Evolutionary conservation across 1,140 invertebrate genomes (phyloP).

Genomic region (Megalopta genalis): DNA sequence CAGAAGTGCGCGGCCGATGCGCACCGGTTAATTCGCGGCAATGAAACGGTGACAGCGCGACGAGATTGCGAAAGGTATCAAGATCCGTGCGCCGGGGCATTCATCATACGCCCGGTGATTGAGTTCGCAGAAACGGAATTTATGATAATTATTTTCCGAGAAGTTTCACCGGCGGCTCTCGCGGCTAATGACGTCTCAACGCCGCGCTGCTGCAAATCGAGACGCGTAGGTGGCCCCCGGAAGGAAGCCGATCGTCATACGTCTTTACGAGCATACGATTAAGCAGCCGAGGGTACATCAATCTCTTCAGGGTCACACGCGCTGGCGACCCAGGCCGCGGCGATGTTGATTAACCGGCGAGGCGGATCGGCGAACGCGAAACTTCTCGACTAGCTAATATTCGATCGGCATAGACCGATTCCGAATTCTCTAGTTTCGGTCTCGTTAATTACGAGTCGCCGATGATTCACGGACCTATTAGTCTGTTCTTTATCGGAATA

Average conservation of each 20-base stretch:
- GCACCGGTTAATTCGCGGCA: background rate
- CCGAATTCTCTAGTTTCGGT: too few species aligned
- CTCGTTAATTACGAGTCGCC: too few species aligned
- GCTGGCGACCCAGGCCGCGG: conserved; percentile 29
- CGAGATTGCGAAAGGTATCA: conserved; percentile 9
- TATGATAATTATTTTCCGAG: conserved; percentile 39
- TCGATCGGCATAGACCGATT: too few species aligned
- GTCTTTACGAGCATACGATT: conserved; percentile 62
- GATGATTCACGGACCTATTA: too few species aligned
- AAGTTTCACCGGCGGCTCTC: conserved; percentile 11
- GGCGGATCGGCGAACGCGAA: background rate
- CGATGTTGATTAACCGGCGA: conserved; percentile 6
- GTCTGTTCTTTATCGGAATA: too few species aligned
- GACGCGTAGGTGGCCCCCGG: conserved; percentile 55
- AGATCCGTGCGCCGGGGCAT: conserved; percentile 5
- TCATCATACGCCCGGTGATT: conserved; percentile 30
- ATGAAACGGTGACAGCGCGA: background rate
- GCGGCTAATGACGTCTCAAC: conserved; percentile 35
- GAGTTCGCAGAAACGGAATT: conserved; percentile 19
- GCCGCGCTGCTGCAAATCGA: conserved; percentile 23
- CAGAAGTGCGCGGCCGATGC: too few species aligned
- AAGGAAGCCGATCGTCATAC: conserved; percentile 61
- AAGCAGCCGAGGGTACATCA: conserved; percentile 47
- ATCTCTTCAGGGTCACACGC: conserved; percentile 46
- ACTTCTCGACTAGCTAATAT: too few species aligned